Conservation (phyloP, 2,113 vertebrate species). For the Eupsittula cactorum region DNA sequence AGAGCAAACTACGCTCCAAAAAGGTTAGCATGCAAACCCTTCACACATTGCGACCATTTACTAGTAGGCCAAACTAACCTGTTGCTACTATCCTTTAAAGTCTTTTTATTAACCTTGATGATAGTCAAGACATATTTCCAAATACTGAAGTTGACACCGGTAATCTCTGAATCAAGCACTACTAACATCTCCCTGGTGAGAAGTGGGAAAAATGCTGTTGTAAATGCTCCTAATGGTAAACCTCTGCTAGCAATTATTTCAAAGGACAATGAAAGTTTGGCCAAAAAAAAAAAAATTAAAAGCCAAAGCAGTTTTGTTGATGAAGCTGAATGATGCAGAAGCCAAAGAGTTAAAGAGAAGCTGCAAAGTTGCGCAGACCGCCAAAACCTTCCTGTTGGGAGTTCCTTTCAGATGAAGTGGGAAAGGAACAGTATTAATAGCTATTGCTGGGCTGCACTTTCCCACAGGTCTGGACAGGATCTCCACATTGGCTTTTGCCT, state of each 20-base stretch:
- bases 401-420: slow-evolving; percentile 77
- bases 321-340: slow-evolving; percentile 42
- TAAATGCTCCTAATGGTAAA: slow-evolving; percentile 40
- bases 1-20: not conserved
- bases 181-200: not conserved
- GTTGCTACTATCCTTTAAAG: not conserved
- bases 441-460: slow-evolving; percentile 71
- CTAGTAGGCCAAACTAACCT: slow-evolving; percentile 22
- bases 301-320: not conserved
- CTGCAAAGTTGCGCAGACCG: slow-evolving; percentile 57
- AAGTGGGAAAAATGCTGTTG: not conserved
- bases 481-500: slow-evolving; percentile 64
- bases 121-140: not conserved
- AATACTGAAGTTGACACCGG: not conserved
- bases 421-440: slow-evolving; percentile 81
- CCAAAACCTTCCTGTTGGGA: slow-evolving; percentile 81
- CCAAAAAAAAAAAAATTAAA: not conserved
- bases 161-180: not conserved
- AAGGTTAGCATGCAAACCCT: not conserved
- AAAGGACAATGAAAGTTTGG: slow-evolving; percentile 45
- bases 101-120: not conserved
- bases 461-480: slow-evolving; percentile 82
- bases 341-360: slow-evolving; percentile 76
- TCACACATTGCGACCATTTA: not conserved
- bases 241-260: slow-evolving; percentile 42